Evolutionary conservation across 2,113 vertebrate genomes (phyloP).

Genomic region (Hemichromis elongatus): DNA sequence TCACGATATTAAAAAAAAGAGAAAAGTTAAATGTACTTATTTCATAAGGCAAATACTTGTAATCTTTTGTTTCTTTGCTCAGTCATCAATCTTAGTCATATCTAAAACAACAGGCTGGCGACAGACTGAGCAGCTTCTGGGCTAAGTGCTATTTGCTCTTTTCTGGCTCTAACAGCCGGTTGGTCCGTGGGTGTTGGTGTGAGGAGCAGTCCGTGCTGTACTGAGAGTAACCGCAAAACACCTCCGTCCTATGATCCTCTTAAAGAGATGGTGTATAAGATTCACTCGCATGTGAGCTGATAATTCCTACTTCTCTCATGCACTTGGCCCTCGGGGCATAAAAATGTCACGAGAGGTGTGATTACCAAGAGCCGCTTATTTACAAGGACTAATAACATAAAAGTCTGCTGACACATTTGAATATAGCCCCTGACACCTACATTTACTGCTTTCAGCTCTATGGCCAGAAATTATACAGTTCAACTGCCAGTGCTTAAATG

Average conservation of each 20-base stretch:
- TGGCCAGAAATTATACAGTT: background rate
- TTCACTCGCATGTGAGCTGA: conserved; percentile 15
- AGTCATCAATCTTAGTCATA: conserved; percentile 33
- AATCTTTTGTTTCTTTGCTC: conserved; percentile 27
- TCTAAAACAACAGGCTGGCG: conserved; percentile 16
- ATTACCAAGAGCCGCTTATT: conserved; percentile 40
- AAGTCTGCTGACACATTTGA: conserved; percentile 26
- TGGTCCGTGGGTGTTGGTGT: conserved; percentile 58
- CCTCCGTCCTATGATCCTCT: conserved; percentile 42
- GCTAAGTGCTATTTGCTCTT: conserved; percentile 45
- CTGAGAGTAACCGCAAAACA: conserved; percentile 10
- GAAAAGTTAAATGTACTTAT: background rate
- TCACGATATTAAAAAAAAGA: background rate
- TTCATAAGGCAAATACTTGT: background rate
- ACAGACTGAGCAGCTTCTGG: background rate
- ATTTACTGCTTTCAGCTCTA: background rate
- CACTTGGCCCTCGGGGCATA: background rate
- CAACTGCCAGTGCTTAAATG: background rate
- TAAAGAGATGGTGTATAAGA: conserved; percentile 22
- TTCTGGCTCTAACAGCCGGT: conserved; percentile 28
- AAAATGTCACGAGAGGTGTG: background rate
- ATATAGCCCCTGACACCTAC: background rate
- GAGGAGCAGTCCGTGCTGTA: conserved; percentile 40
- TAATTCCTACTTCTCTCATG: conserved; percentile 35
- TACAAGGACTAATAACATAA: conserved; percentile 22